Percentiles rank a stretch among this genome's conserved stretches.
Conservation (phyloP, 2,797 vertebrate genomes). For the Silurus lanzhouensis region DNA sequence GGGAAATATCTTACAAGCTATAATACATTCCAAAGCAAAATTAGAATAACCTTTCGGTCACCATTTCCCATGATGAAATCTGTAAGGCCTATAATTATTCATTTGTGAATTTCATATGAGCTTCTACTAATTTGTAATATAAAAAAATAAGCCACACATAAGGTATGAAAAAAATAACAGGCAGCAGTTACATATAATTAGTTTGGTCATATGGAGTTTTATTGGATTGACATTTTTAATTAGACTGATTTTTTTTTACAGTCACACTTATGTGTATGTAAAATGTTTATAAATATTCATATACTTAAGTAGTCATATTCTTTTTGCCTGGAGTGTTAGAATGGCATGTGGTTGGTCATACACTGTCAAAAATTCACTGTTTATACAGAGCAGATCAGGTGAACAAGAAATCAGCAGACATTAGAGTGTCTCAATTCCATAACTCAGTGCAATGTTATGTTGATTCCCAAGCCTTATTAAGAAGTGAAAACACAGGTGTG, state of each 20-base stretch:
- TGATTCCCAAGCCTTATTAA: background rate
- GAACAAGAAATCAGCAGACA: background rate
- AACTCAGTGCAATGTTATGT: background rate
- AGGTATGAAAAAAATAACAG: background rate
- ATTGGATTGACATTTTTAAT: background rate
- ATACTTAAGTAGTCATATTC: background rate
- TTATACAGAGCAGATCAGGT: background rate
- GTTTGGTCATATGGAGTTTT: background rate
- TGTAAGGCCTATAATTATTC: background rate
- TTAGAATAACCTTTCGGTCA: background rate
- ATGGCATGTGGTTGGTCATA: too few relatives aligned
- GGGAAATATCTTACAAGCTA: background rate
- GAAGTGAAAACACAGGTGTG: background rate
- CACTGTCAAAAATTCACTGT: background rate
- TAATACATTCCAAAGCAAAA: background rate
- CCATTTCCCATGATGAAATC: background rate
- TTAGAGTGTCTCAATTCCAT: background rate
- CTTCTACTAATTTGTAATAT: background rate
- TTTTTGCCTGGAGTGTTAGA: too few relatives aligned
- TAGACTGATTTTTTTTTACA: background rate
- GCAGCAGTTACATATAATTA: background rate
- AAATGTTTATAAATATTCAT: background rate
- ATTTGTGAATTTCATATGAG: background rate
- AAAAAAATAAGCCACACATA: background rate
- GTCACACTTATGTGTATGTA: background rate